These are phyloP conservation scores for Chrysogorgia sp. DNA, from an alignment of 92 coral and sea anemone genomes.

Conservation along the genomic window DNA sequence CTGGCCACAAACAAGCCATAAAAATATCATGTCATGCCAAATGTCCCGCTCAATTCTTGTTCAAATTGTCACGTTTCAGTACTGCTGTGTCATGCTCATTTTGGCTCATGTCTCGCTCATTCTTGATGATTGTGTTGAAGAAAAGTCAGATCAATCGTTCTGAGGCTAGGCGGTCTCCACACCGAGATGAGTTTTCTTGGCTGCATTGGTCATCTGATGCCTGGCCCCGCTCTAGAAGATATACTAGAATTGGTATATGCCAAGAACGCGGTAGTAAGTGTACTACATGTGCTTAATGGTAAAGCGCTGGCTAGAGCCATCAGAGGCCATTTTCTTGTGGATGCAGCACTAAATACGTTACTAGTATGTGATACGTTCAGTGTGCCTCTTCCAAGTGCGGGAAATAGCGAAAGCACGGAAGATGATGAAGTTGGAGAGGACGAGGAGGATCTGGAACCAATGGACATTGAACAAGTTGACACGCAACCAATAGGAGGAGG, in stretches of 20 bases:
- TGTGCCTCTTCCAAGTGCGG: background rate
- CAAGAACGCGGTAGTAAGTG: constrained; percentile 45
- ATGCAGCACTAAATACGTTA: constrained; percentile 1
- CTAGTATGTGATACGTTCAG: background rate
- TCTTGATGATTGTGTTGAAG: too few species aligned
- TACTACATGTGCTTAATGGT: constrained; percentile 61
- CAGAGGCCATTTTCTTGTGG: constrained; percentile 31
- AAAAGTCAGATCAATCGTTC: constrained; percentile 39
- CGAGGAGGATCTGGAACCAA: too few species aligned
- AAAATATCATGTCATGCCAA: too few species aligned
- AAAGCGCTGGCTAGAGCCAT: constrained; percentile 59
- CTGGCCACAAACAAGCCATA: too few species aligned
- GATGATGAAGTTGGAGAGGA: too few species aligned
- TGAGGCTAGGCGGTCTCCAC: constrained; percentile 62
- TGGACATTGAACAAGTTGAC: background rate
- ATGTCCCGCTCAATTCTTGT: too few species aligned
- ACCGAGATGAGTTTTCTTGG: constrained; percentile 66
- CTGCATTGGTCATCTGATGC: constrained; percentile 54
- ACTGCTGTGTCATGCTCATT: too few species aligned
- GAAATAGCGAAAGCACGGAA: too few species aligned
- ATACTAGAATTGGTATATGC: constrained; percentile 60
- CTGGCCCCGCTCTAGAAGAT: constrained; percentile 54
- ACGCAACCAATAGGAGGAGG: background rate
- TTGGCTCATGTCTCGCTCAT: too few species aligned
- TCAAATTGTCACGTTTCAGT: too few species aligned